Evolutionary conservation across 2,888 invertebrate species (phyloP).

Genomic region (Caenorhabditis sulstoni): DNA sequence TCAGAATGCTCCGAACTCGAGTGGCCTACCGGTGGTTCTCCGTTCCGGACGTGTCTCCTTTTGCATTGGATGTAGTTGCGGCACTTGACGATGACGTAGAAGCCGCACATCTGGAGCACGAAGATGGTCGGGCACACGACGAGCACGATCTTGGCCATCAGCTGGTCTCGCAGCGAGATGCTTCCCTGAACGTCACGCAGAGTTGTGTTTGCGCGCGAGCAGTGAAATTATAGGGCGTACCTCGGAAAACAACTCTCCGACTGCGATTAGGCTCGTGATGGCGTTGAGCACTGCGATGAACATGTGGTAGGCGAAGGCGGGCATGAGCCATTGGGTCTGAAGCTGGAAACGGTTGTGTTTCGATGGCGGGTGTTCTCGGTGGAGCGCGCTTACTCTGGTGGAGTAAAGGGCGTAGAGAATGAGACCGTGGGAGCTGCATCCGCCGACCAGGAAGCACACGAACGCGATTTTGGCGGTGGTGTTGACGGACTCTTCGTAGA

Average conservation of each 20-base stretch:
- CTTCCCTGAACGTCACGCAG: conserved; percentile 19
- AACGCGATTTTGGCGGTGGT: conserved; percentile 54
- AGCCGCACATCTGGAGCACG: conserved; percentile 32
- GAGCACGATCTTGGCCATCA: conserved; percentile 50
- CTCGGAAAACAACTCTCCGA: conserved; percentile 62
- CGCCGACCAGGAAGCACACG: conserved; percentile 53
- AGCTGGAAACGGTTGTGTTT: conserved; percentile 25
- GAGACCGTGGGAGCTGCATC: conserved; percentile 49
- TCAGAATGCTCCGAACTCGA: too few species aligned
- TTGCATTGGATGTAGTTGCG: conserved; percentile 54
- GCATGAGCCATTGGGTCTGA: conserved; percentile 54
- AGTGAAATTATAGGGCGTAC: conserved; percentile 3
- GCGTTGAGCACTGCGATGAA: conserved; percentile 58
- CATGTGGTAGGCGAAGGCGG: conserved; percentile 52
- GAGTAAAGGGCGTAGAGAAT: conserved; percentile 54
- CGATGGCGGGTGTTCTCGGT: too few species aligned
- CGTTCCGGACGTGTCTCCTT: conserved; percentile 55
- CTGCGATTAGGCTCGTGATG: conserved; percentile 55
- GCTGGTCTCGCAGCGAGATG: conserved; percentile 38
- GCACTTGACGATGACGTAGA: conserved; percentile 42
- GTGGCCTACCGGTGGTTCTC: conserved; percentile 54
- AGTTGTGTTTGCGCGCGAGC: not conserved
- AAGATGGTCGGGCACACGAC: conserved; percentile 49
- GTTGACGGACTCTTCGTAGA: conserved; percentile 53
- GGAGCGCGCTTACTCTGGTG: conserved; percentile 38